phyloP scores from a whole-genome alignment of 2,797 vertebrate species.

The Borostomias antarcticus region DNA sequence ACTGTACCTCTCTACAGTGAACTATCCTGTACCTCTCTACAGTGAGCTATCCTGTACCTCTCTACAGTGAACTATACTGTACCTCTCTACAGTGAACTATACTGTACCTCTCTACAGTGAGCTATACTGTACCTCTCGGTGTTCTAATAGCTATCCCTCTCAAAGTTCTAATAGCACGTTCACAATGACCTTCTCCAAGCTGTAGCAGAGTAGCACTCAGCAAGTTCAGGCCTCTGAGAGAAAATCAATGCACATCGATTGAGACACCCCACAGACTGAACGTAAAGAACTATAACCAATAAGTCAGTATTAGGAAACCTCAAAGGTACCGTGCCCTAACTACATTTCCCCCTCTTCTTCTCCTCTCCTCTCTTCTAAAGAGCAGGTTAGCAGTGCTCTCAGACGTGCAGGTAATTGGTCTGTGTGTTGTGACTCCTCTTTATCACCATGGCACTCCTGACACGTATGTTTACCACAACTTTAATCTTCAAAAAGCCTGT shows the following conservation, averaged over 20 bases:
- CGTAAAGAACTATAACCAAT: constrained; percentile 43
- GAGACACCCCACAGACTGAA: constrained; percentile 34
- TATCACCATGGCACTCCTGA: constrained; percentile 72
- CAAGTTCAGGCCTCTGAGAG: constrained; percentile 48
- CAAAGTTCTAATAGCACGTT: not conserved
- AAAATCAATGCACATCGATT: constrained; percentile 65
- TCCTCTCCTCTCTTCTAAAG: constrained; percentile 39
- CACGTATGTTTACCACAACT: constrained; percentile 83
- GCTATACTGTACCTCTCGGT: constrained; percentile 10
- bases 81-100: constrained; percentile 47
- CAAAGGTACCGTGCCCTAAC: constrained; percentile 18
- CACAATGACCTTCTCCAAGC: constrained; percentile 1
- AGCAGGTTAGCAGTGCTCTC: constrained; percentile 63
- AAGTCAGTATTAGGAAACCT: constrained; percentile 38
- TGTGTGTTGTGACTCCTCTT: constrained; percentile 65
- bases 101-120: constrained; percentile 57
- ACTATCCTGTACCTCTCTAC: no score
- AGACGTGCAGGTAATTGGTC: constrained; percentile 67
- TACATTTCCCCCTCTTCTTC: constrained; percentile 23
- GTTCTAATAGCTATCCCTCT: no score
- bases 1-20: constrained; percentile 57
- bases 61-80: constrained; percentile 61
- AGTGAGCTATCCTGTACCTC: constrained; percentile 57
- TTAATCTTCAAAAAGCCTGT: constrained; percentile 87
- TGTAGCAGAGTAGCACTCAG: constrained; percentile 29